Evolutionary conservation across 2,113 vertebrate species (phyloP).

Genomic region (Nesogale talazaci): DNA sequence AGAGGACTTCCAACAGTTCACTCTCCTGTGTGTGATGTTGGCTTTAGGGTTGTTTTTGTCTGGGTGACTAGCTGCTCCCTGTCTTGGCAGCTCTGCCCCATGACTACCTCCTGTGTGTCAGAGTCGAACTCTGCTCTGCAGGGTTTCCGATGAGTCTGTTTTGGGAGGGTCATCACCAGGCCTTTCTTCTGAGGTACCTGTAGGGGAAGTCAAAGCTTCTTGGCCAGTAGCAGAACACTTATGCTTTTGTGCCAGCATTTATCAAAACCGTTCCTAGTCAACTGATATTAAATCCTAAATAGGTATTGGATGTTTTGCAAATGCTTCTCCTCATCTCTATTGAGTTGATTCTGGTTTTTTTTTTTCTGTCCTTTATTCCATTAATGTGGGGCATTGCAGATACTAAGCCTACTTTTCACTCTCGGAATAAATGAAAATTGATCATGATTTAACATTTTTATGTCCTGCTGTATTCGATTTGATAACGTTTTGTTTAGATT

Average conservation of each 20-base stretch:
- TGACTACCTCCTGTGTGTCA: not conserved
- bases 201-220: not conserved
- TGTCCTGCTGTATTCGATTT: slow-evolving; percentile 19
- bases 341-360: not conserved
- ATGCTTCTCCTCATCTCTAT: not conserved
- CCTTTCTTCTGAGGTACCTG: not conserved
- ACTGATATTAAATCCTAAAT: not conserved
- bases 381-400: slow-evolving; percentile 1
- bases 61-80: not conserved
- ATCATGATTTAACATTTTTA: not conserved
- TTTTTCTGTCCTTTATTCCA: not conserved
- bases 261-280: not conserved
- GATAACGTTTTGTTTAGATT: slow-evolving; percentile 51
- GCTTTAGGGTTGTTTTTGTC: not conserved
- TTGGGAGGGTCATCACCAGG: not conserved
- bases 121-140: not conserved
- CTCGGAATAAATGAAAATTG: slow-evolving; percentile 16
- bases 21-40: not conserved
- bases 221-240: not conserved
- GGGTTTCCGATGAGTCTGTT: not conserved
- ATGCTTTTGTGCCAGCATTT: not conserved
- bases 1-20: not conserved
- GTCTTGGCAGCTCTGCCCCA: not conserved
- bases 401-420: slow-evolving; percentile 24
- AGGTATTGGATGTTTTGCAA: not conserved